phyloP scores from a whole-genome alignment of 2,113 vertebrate genomes.

The Telmatochromis brichardi region DNA sequence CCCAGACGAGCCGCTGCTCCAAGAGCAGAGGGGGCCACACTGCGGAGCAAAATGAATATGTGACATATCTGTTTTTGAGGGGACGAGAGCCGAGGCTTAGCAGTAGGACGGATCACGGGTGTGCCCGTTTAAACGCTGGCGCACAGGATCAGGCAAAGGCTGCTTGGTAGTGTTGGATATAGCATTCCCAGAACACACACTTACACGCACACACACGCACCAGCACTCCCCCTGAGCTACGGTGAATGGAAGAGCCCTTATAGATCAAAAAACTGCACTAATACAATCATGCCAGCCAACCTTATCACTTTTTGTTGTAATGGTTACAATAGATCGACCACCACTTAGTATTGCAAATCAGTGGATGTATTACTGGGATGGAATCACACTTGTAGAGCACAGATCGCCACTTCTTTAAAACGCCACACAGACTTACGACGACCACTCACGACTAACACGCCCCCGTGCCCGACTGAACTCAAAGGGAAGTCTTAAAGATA shows the following conservation, averaged over 20 bases:
- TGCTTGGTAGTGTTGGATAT: not conserved
- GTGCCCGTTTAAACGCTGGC: not conserved
- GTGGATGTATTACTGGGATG: not conserved
- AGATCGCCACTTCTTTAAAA: not conserved
- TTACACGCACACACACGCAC: constrained; percentile 4
- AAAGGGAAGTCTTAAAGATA: constrained; percentile 69
- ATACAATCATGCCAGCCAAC: constrained; percentile 61
- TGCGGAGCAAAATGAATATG: constrained; percentile 75
- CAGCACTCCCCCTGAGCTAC: constrained; percentile 35
- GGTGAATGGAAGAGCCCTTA: constrained; percentile 48
- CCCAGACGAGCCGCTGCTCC: constrained; percentile 67
- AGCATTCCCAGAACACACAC: not conserved
- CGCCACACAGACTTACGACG: not conserved
- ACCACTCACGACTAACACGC: constrained; percentile 12
- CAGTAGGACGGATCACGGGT: not conserved
- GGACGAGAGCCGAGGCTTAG: constrained; percentile 24
- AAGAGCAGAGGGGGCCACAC: constrained; percentile 62
- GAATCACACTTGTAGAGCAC: constrained; percentile 15
- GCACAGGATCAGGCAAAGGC: not conserved
- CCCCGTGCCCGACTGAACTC: constrained; percentile 21
- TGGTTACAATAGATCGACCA: not conserved
- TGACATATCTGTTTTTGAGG: constrained; percentile 60
- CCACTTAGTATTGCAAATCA: not conserved
- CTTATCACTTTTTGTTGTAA: not conserved
- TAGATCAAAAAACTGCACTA: constrained; percentile 61